Conservation (phyloP, 1,140 invertebrate genomes). For the Agrilus planipennis region DNA sequence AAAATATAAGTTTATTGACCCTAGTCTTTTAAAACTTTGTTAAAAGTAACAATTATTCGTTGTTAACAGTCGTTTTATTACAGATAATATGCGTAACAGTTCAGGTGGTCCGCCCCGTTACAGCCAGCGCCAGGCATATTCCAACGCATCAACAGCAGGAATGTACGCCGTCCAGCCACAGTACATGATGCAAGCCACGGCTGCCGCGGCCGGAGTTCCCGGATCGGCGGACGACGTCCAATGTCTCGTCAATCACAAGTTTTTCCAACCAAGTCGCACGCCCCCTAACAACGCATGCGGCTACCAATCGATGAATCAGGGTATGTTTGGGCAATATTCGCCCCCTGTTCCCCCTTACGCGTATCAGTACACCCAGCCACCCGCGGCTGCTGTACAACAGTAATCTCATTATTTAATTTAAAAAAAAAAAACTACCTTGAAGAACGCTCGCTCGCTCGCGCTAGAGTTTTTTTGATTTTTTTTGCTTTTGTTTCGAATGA, state of each 20-base stretch:
- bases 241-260: slow-evolving; percentile 47
- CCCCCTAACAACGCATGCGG: slow-evolving; percentile 42
- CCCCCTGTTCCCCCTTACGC: slow-evolving; percentile 22
- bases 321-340: slow-evolving; percentile 36
- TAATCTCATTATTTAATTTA: too few species aligned
- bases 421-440: too few species aligned
- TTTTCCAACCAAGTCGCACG: slow-evolving; percentile 46
- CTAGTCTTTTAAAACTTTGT: too few species aligned
- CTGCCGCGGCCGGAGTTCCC: slow-evolving; percentile 26
- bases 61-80: too few species aligned
- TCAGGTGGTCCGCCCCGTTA: too few species aligned
- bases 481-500: too few species aligned
- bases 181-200: slow-evolving; percentile 36
- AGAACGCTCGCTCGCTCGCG: too few species aligned
- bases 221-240: slow-evolving; percentile 40
- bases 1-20: too few species aligned
- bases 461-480: too few species aligned
- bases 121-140: slow-evolving; percentile 29
- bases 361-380: slow-evolving; percentile 39
- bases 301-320: slow-evolving; percentile 44
- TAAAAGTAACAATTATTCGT: too few species aligned
- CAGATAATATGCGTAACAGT: too few species aligned
- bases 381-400: slow-evolving; percentile 32
- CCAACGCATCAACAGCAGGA: slow-evolving; percentile 34
- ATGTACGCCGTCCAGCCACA: slow-evolving; percentile 42